Evolutionary conservation across 2,888 invertebrate genomes (phyloP), one percentile per base, ranked within the genome.

Genomic region (Drosophila mimica): DNA sequence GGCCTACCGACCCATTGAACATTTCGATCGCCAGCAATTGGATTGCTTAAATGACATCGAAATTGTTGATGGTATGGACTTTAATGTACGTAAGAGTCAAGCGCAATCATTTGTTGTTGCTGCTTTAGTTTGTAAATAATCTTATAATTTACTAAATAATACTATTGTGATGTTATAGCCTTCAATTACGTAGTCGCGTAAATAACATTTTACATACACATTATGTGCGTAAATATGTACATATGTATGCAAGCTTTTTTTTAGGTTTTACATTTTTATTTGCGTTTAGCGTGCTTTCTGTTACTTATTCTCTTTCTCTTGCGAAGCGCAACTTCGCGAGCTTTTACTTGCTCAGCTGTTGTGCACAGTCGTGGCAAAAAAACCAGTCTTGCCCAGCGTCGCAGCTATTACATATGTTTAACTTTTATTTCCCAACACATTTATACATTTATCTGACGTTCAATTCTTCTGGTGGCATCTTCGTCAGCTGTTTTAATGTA

Each of bases 21-120:
- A 68, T 40, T 76, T 85, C 49, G 81, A 84, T 59, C 43, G 52
- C n/a, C 71, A 62, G 48, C 69, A 49, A 64, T 63, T 30, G 33
- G 57, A 67, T 52, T 49, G 64, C 61, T 76, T 76, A 17, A 71
- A 62, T 48, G 89, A 91, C 57, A 92, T 93, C 56, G 93, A 93
- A 81, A 85, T 93, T 20, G 73, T 92, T 33, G 82, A 87, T 49
- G 92, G 90, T 15, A 70, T 79, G 49, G 91, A 92, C 70, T 82
- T 90, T 56, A 83, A 91, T 76, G 93, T 93, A 90, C 64, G 87
- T 87, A 70, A 53, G 64, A 43, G 5, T 2, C 9, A 43, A 51
- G 7, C 34, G 25, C 34, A 66, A 71, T 13, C 20, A 43, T 17
- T 52, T 20, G 15, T 48, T 20, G 15, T 34, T 2, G 13, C 11